Conservation (phyloP, 2,888 invertebrate genomes). For the Andrena praecox region DNA sequence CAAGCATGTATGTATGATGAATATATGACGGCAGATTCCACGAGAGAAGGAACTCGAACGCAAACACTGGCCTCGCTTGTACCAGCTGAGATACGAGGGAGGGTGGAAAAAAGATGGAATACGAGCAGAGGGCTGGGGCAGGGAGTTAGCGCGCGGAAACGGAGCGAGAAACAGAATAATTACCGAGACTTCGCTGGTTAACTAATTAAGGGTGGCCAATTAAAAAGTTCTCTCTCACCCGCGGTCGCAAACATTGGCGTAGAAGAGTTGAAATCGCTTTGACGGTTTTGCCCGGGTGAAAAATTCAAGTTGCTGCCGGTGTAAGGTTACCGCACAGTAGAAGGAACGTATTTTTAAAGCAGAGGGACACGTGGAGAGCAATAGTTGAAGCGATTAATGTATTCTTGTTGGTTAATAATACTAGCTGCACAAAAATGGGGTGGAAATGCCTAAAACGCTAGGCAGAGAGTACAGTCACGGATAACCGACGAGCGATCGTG, state of each 20-base stretch:
- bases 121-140: neutral
- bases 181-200: constrained; percentile 82
- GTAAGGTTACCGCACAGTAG: constrained; percentile 38
- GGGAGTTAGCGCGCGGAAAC: constrained; percentile 64
- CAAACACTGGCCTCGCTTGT: constrained; percentile 62
- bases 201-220: constrained; percentile 85
- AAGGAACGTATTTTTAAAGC: neutral
- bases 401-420: neutral
- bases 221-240: constrained; percentile 83
- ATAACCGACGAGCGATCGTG: too few species aligned
- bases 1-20: constrained; percentile 69
- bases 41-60: constrained; percentile 56
- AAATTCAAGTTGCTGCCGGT: constrained; percentile 59
- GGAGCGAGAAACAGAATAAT: constrained; percentile 83
- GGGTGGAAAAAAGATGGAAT: constrained; percentile 37
- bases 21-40: constrained; percentile 65
- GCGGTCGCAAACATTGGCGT: constrained; percentile 66
- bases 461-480: neutral
- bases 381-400: neutral
- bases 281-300: constrained; percentile 62
- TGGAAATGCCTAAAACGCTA: neutral
- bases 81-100: constrained; percentile 18
- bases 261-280: constrained; percentile 65
- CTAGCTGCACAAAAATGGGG: neutral
- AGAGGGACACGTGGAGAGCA: neutral